Percentiles rank a stretch among this genome's conserved stretches.
phyloP scores from a whole-genome alignment of 2,888 invertebrate genomes.

The Parascotia fuliginaria region DNA sequence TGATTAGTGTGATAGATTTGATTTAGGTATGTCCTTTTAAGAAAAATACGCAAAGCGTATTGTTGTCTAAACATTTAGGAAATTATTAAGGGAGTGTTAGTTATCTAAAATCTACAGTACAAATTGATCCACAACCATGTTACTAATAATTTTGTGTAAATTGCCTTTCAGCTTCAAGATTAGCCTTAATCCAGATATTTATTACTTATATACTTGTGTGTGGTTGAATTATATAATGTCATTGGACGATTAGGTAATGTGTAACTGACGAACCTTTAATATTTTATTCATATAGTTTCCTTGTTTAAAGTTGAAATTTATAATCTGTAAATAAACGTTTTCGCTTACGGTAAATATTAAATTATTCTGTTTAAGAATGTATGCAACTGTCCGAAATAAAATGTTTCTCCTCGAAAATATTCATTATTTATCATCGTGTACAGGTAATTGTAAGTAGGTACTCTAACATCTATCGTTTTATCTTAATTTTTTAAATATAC shows the following conservation, averaged over 20 bases:
- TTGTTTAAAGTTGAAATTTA: conserved; percentile 56
- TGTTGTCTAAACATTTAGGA: background rate
- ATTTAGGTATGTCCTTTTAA: too few species aligned
- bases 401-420: conserved; percentile 64
- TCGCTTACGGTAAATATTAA: conserved; percentile 54
- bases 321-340: conserved; percentile 70
- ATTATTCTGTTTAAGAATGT: conserved; percentile 60
- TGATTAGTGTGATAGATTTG: too few species aligned
- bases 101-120: conserved; percentile 3
- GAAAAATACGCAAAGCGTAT: too few species aligned
- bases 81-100: background rate
- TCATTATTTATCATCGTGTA: conserved; percentile 80
- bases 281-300: conserved; percentile 58
- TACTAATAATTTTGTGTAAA: conserved; percentile 37
- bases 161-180: conserved; percentile 47
- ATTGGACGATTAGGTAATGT: conserved; percentile 60
- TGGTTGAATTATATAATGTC: conserved; percentile 57
- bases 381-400: conserved; percentile 70
- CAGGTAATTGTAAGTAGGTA: conserved; percentile 83
- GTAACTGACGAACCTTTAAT: conserved; percentile 65
- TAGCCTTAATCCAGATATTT: conserved; percentile 44
- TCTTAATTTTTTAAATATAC: conserved; percentile 83
- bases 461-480: conserved; percentile 69
- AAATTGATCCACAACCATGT: conserved; percentile 25
- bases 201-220: conserved; percentile 51